phyloP scores from a whole-genome alignment of 1,140 invertebrate genomes.

The Steinernema feltiae region DNA sequence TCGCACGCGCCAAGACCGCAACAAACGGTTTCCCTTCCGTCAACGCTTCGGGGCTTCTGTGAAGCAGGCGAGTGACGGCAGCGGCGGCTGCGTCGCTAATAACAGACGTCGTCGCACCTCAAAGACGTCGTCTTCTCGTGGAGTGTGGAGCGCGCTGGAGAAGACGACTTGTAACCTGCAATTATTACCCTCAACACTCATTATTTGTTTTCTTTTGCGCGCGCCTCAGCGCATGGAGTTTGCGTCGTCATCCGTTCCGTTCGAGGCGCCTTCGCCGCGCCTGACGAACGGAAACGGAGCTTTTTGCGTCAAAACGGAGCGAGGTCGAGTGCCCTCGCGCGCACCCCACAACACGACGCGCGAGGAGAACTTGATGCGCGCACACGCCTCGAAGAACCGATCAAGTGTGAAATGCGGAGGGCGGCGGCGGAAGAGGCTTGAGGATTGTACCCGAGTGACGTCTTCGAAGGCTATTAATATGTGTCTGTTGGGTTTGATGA shows the following conservation, averaged over 20 bases:
- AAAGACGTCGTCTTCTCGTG: background rate
- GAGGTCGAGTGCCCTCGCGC: constrained; percentile 1
- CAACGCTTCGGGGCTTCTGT: background rate
- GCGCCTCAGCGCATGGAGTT: background rate
- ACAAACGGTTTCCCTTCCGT: constrained; percentile 6
- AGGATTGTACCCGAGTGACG: too few relatives aligned
- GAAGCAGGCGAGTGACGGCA: too few relatives aligned
- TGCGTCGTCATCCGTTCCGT: background rate
- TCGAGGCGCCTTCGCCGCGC: background rate
- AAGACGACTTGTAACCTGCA: background rate
- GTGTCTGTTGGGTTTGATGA: too few relatives aligned
- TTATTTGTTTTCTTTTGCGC: constrained; percentile 7
- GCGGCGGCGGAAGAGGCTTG: background rate
- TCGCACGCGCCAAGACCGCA: background rate
- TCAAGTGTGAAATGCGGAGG: constrained; percentile 7
- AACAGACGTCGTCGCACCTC: background rate
- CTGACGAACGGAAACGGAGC: constrained; percentile 7
- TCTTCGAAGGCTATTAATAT: too few relatives aligned
- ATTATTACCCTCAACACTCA: constrained; percentile 3
- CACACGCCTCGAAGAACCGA: background rate
- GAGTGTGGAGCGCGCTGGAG: background rate
- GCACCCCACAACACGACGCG: too few relatives aligned
- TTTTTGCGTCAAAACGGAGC: constrained; percentile 12
- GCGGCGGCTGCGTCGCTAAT: constrained; percentile 10
- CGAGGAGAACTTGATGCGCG: too few relatives aligned